Evolutionary conservation across 1,140 invertebrate species (phyloP), one percentile per base, ranked within the genome.

Genomic region (Lasaia peninsularis): DNA sequence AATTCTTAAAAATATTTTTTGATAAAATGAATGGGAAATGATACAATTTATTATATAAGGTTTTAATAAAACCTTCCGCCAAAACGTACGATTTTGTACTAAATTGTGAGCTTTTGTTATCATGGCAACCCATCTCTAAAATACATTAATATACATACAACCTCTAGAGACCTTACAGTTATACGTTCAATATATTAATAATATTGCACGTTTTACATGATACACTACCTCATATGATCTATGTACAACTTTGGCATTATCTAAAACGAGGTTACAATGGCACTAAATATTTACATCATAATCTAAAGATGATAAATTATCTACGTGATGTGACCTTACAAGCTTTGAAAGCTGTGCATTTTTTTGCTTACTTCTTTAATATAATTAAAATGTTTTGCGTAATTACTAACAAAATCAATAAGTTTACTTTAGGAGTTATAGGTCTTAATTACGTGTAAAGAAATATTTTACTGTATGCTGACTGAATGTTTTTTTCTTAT

Each of bases 241-340:
- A 68, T 68, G 54, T 66, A 71, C 78, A 86, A 78, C 81, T 87
- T 87, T 87, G 84, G 81, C 84, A 76, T 86, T 78, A 75, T 72
- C 78, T 86, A 80, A 71, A 64, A 72, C 44, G 65, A 73, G 72
- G 74, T 75, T 75, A 82, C 61, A 78, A 87, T 87, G 84, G 84
- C 84, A 87, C 84, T 82, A 76, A 71, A 71, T 84, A 87, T 87
- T 80, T 87, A 87, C 84, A 86, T 65, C 58, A 54, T 81, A 76
- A 58, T 60, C 74, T 79, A 78, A 65, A 55, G 51, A 55, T 51
- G 18, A 48, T 11, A 16, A 34, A 34, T 44, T 20, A 20, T 34
- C 10, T 34, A 33, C 34, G 34, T 33, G 4, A 21, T 35, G 24
- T 35, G 52, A 12, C 33, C 44, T 34, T 35, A 21, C 6, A 31